These are phyloP conservation scores for Ganaspis sp. DNA, from an alignment of 1,140 invertebrate species.

Conservation along the genomic window DNA sequence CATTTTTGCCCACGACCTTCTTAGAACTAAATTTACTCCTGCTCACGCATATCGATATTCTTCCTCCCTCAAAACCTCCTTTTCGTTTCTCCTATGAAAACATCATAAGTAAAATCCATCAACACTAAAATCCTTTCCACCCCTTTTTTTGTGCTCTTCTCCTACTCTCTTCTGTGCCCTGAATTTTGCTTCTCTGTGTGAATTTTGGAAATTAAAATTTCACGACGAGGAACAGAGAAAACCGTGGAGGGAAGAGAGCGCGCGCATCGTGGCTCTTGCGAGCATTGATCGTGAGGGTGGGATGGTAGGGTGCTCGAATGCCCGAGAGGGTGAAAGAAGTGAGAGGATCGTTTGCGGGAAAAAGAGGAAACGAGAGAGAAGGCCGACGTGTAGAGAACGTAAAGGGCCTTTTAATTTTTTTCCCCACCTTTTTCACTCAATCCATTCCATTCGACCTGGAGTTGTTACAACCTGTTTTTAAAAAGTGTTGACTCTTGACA, in stretches of 20 bases:
- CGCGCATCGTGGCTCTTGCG: constrained; percentile 69
- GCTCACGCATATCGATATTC: not conserved
- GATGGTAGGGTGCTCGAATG: constrained; percentile 49
- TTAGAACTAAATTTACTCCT: not conserved
- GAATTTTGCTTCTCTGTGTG: not conserved
- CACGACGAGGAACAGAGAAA: not conserved
- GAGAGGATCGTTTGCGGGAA: constrained; percentile 44
- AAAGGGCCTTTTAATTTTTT: constrained; percentile 45
- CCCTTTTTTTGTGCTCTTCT: too few relatives aligned
- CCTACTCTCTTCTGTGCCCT: too few relatives aligned
- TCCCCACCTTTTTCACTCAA: not conserved
- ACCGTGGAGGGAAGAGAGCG: constrained; percentile 61
- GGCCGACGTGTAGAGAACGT: constrained; percentile 50
- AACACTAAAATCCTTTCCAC: too few relatives aligned
- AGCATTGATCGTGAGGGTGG: constrained; percentile 72
- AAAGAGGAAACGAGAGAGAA: constrained; percentile 48
- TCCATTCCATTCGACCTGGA: not conserved
- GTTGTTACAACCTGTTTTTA: not conserved
- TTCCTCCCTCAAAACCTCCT: not conserved
- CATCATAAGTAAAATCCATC: too few relatives aligned
- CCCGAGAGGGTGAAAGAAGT: constrained; percentile 51
- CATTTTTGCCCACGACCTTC: constrained; percentile 6
- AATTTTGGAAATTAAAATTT: not conserved
- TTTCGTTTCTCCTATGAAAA: not conserved
- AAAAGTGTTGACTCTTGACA: not conserved